Evolutionary conservation across 2,888 invertebrate genomes (phyloP), one percentile per base, ranked within the genome.

Genomic region (Zonitis immaculata): DNA sequence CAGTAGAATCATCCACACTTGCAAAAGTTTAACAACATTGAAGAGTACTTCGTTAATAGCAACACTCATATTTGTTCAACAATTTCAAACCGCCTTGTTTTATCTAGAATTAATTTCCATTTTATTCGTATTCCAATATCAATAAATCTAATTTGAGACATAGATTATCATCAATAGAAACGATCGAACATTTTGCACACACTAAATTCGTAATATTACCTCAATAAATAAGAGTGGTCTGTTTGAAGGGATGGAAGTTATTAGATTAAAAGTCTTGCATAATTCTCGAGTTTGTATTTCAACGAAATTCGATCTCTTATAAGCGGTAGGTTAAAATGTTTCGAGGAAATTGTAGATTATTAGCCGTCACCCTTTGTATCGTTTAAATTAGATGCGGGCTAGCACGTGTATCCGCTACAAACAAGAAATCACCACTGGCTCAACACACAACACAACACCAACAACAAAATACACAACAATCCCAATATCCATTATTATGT

Each of bases 1-100:
- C 32, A 62, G 44, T 51, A 66, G 47, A 44, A 67, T 54, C 50
- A 62, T 60, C 63, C 64, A 66, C 60, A 64, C 57, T 60, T 63
- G 64, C 42, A 63, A 58, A 57, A 66, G 59, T 61, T 63, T 66
- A 28, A 54, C 52, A 53, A 63, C 57, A 60, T 56, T 58, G 35
- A 64, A 62, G 52, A 57, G 54, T 54, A 63, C 55, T 61, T 60
- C 59, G 44, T 56, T 44, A 47, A 39, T 48, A 44, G 52, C 57
- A 46, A 39, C 60, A 60, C 61, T 58, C 63, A 64, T 65, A 59
- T 59, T 63, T 55, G 35, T 35, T 18, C 1, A 60, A 58, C 54
- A 47, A 54, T 51, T 61, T 59, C 54, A 58, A n/a, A 51, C 56
- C 59, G 49, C 49, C 16, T 18, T 35, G 35, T 35, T 35, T 35